Conservation (phyloP, 2,113 vertebrate genomes). For the Platysternon megacephalum region DNA sequence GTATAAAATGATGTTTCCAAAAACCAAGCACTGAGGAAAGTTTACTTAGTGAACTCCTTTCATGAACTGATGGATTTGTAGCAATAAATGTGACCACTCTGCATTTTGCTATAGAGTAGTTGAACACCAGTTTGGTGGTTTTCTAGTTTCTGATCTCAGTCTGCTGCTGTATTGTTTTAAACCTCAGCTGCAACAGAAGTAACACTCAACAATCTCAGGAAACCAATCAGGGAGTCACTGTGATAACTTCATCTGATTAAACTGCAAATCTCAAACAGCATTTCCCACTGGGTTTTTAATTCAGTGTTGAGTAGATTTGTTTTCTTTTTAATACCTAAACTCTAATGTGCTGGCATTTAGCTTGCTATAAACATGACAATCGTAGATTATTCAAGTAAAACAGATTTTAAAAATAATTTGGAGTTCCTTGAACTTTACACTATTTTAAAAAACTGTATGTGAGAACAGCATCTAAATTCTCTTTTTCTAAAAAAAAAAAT, state of each 20-base stretch:
- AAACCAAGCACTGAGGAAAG: neutral
- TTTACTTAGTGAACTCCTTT: neutral
- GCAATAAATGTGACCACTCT: neutral
- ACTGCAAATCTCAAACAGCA: slow-evolving; percentile 45
- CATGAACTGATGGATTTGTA: neutral
- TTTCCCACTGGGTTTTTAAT: slow-evolving; percentile 32
- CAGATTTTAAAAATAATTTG: neutral
- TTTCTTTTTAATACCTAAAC: neutral
- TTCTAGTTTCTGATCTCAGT: slow-evolving; percentile 41
- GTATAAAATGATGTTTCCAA: neutral
- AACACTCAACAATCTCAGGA: slow-evolving; percentile 42
- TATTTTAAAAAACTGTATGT: neutral
- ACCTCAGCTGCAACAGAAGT: neutral
- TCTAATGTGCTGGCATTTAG: slow-evolving; percentile 9
- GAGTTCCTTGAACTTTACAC: neutral
- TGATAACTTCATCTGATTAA: slow-evolving; percentile 55
- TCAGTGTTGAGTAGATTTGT: neutral
- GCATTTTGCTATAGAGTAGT: neutral
- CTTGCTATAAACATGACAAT: neutral
- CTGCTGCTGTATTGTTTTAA: slow-evolving; percentile 38
- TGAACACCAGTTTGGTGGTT: neutral
- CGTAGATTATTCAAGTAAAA: neutral
- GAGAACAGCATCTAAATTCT: neutral
- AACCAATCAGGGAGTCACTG: slow-evolving; percentile 30
- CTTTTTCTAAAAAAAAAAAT: neutral